phyloP scores from a whole-genome alignment of 2,113 vertebrate genomes.

The Gallinago undulata region DNA sequence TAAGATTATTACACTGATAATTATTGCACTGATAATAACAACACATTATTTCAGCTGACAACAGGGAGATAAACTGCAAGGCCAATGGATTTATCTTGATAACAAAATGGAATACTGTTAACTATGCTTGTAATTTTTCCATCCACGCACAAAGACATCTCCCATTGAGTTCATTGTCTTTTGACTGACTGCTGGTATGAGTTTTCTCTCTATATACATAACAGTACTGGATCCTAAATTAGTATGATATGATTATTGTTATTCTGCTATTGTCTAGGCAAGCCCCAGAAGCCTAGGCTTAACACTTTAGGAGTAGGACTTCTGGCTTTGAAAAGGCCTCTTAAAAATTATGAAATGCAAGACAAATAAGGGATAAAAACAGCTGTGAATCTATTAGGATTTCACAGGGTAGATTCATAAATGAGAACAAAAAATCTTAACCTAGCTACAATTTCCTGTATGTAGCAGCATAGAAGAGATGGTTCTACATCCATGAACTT shows the following conservation, averaged over 20 bases:
- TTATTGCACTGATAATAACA: constrained; percentile 28
- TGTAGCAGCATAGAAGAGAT: not conserved
- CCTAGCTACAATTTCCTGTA: not conserved
- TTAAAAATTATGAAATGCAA: not conserved
- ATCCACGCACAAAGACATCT: not conserved
- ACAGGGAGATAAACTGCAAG: constrained; percentile 41
- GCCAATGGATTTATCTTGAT: constrained; percentile 28
- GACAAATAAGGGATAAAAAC: not conserved
- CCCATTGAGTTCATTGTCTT: constrained; percentile 1
- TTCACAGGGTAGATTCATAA: not conserved
- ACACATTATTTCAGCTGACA: constrained; percentile 30
- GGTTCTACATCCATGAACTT: not conserved
- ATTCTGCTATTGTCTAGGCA: not conserved
- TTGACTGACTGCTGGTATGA: not conserved
- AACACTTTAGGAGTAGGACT: not conserved
- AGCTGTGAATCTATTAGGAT: not conserved
- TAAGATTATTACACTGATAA: constrained; percentile 20
- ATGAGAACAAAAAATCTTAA: not conserved
- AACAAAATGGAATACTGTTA: constrained; percentile 23
- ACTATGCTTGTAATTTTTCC: not conserved
- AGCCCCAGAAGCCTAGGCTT: not conserved
- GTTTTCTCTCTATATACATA: not conserved
- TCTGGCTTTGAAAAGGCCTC: not conserved
- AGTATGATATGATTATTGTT: not conserved
- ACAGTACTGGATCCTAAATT: not conserved